phyloP scores from a whole-genome alignment of 2,113 vertebrate species.

The Emydura subglobosa region DNA sequence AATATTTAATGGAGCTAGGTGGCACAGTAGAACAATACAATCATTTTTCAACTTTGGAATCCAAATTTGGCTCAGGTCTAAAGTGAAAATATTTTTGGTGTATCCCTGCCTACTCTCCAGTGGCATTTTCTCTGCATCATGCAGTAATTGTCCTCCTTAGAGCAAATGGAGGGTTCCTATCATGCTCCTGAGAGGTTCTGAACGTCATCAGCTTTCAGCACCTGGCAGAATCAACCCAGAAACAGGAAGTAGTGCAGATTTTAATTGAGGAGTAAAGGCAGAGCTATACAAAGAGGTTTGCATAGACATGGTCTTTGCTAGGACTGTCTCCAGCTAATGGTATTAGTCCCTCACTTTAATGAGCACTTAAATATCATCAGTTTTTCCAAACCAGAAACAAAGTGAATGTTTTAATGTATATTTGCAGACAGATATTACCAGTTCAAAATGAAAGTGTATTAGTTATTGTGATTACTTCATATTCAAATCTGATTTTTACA shows the following conservation, averaged over 20 bases:
- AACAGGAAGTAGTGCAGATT: background rate
- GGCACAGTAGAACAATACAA: background rate
- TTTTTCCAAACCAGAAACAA: background rate
- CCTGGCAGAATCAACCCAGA: background rate
- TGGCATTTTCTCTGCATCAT: background rate
- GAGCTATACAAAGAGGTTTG: background rate
- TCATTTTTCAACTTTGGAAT: background rate
- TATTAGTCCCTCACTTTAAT: background rate
- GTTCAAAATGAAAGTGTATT: background rate
- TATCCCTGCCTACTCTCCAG: background rate
- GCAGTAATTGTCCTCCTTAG: background rate
- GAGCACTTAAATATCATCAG: background rate
- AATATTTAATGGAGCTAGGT: conserved; percentile 1
- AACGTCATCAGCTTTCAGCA: background rate
- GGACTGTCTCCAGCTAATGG: background rate
- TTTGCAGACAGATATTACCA: background rate
- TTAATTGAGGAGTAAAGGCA: background rate
- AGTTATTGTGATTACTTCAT: background rate
- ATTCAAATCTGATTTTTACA: background rate
- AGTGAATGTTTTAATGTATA: background rate
- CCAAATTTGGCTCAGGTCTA: background rate
- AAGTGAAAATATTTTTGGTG: background rate
- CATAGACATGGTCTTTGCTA: background rate
- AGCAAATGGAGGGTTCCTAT: background rate
- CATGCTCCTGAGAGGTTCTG: background rate